Percentiles rank a stretch among this genome's conserved stretches.
Conservation (phyloP, 1,140 invertebrate genomes). For the Cotesia vestalis region DNA sequence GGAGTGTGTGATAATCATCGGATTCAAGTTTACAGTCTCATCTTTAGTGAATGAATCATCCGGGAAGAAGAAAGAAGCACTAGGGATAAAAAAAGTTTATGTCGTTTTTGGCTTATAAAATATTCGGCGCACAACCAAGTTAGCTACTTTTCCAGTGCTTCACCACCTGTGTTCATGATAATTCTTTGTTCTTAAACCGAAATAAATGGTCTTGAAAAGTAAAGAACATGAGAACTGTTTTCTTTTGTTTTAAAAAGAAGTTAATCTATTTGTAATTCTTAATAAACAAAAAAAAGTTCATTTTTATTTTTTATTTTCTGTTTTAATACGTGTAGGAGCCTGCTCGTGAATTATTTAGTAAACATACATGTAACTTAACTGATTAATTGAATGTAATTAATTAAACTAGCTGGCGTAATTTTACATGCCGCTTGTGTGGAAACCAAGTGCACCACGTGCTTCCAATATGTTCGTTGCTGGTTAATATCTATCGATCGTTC, state of each 20-base stretch:
- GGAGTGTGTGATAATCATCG: constrained; percentile 34
- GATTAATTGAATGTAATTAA: constrained; percentile 40
- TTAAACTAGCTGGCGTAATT: constrained; percentile 21
- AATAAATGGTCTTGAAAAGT: neutral
- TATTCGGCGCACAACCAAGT: constrained; percentile 47
- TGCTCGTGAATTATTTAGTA: neutral
- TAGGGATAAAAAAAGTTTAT: constrained; percentile 35
- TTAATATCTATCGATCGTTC: neutral
- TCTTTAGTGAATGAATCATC: constrained; percentile 43
- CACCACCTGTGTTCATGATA: constrained; percentile 49
- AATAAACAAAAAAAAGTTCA: too few relatives aligned
- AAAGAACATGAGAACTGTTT: neutral
- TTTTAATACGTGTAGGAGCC: too few relatives aligned
- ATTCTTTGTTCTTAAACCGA: neutral
- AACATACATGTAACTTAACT: neutral
- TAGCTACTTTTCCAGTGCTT: constrained; percentile 40
- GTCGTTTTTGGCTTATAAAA: constrained; percentile 47
- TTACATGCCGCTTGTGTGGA: neutral
- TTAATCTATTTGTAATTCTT: too few relatives aligned
- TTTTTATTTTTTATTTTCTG: too few relatives aligned
- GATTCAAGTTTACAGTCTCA: constrained; percentile 32
- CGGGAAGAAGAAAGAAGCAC: neutral
- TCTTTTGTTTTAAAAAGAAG: too few relatives aligned
- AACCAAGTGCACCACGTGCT: constrained; percentile 11
- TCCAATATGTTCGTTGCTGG: neutral